Evolutionary conservation across 2,113 vertebrate species (phyloP), one percentile per base, ranked within the genome.

Genomic region (Sapayoa aenigma): DNA sequence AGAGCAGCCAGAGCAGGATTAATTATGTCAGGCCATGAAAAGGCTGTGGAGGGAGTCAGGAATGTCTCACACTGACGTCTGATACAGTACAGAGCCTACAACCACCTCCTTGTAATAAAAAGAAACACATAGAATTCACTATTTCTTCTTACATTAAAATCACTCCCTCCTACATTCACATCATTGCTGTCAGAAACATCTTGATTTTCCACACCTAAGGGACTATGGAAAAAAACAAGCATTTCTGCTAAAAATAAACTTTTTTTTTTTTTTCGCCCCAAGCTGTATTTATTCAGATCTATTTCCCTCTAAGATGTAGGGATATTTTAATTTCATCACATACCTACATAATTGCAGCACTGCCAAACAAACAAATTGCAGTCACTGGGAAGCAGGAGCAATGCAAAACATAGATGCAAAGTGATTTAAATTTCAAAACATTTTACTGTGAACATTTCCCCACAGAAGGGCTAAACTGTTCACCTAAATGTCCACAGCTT

Each of bases 181-280:
- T 94, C 75, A 85, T 1, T 66, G 78, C 96, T 92, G 88, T 95
- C 88, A 96, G 87, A 91, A 89, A 65, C 85, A 85, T 87, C 92
- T 95, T 56, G 33, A 52, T 95, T 91, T 84, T 87, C 84, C 66
- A 81, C 82, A 91, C 66, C 66, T 60, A 78, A 87, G 59, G 50
- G 81, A 55, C 68, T 53, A 4, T 46, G 56, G 62, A 65, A 87
- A 82, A 94, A 95, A 91, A 21, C n/a, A 93, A 84, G 55, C 31
- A 71, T 89, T 95, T 81, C 84, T 63, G 30, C 84, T 89, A 91
- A 91, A 94, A 94, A 87, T 28, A 74, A 50, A 7, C 22, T 27
- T 55, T 17, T 18, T 11, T 44, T 44, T 44, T 9, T 3, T 49
- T 50, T 20, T 3, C 9, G 3, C 59, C 37, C 19, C 56, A 59